Percentiles rank a stretch among this genome's conserved stretches.
Conservation (phyloP, 2,797 vertebrate species). For the Psittacula derbiana region DNA sequence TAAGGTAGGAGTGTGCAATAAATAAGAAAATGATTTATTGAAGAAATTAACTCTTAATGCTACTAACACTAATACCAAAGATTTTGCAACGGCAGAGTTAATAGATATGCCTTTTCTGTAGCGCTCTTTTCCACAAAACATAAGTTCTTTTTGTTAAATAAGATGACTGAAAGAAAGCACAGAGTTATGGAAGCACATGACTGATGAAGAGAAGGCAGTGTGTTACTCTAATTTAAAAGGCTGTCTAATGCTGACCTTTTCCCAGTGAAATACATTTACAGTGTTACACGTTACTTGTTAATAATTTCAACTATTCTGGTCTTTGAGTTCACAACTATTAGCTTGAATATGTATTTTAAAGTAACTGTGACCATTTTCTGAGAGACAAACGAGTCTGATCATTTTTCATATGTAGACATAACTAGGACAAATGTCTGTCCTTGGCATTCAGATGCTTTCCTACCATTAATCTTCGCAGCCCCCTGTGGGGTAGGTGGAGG, state of each 20-base stretch:
- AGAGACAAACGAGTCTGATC: background rate
- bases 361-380: background rate
- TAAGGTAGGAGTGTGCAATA: background rate
- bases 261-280: background rate
- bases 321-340: background rate
- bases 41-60: background rate
- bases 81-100: background rate
- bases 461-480: slow-evolving; percentile 42
- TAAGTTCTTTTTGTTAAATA: slow-evolving; percentile 11
- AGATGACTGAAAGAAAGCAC: background rate
- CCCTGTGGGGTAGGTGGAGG: background rate
- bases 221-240: slow-evolving; percentile 8
- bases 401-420: slow-evolving; percentile 28
- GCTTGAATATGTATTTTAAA: background rate
- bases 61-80: background rate
- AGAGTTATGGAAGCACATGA: background rate
- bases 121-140: background rate
- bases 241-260: slow-evolving; percentile 30
- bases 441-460: slow-evolving; percentile 14
- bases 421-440: slow-evolving; percentile 29
- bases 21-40: background rate
- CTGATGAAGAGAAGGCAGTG: background rate
- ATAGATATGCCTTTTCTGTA: background rate
- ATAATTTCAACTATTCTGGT: background rate
- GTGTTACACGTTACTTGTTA: background rate